Evolutionary conservation across 2,888 invertebrate genomes (phyloP).

Genomic region (Acronicta leporina): DNA sequence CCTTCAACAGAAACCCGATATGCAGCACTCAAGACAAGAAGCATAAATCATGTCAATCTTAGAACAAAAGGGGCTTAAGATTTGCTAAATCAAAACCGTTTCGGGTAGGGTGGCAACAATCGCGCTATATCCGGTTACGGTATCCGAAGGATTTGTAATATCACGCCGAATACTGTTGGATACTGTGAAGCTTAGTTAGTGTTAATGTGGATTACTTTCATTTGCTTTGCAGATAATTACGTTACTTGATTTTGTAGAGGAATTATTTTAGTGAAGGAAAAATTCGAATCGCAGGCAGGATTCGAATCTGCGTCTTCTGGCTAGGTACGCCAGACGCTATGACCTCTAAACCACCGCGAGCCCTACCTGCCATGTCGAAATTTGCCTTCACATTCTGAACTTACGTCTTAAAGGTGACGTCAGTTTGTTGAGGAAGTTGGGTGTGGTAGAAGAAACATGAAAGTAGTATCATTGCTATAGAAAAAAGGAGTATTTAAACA

Average conservation of each 20-base stretch:
- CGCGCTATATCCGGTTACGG: conserved; percentile 6
- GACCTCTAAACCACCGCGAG: too few relatives aligned
- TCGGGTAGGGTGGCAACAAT: conserved; percentile 17
- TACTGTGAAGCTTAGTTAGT: conserved; percentile 5
- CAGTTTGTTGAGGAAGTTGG: too few relatives aligned
- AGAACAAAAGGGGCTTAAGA: conserved; percentile 41
- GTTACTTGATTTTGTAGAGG: neutral
- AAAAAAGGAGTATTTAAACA: too few relatives aligned
- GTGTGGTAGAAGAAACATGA: too few relatives aligned
- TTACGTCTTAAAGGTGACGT: too few relatives aligned
- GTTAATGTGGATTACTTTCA: conserved; percentile 4
- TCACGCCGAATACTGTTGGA: conserved; percentile 18
- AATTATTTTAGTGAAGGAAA: too few relatives aligned
- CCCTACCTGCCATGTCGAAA: too few relatives aligned
- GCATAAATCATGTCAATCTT: conserved; percentile 44
- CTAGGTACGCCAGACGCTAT: too few relatives aligned
- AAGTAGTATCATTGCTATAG: too few relatives aligned
- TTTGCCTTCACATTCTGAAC: too few relatives aligned
- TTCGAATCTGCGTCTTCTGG: too few relatives aligned
- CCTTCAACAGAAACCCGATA: neutral
- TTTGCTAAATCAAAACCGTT: conserved; percentile 38
- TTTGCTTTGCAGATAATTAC: conserved; percentile 7
- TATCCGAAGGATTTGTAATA: conserved; percentile 21
- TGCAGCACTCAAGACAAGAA: conserved; percentile 1
- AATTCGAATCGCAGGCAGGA: too few relatives aligned